Evolutionary conservation across 2,113 vertebrate species (phyloP), one percentile per base, ranked within the genome.

Genomic region (Apaloderma vittatum): DNA sequence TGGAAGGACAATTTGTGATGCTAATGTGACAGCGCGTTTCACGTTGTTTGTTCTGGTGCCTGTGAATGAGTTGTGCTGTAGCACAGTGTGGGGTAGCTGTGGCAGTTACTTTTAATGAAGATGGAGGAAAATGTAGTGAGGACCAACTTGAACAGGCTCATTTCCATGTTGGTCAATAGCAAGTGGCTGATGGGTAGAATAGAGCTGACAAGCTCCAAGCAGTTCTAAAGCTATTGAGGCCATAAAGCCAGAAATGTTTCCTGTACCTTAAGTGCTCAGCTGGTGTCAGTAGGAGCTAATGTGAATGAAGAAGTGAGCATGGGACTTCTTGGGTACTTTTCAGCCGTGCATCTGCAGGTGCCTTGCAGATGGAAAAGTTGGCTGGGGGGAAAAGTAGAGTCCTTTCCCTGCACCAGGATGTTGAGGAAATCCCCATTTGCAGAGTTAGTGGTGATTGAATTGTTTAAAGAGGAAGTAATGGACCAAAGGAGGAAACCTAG

Each of bases 91-190:
- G 13, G 13, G 26, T 11, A 67, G 34, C 23, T 40, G 70, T 14
- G 72, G 55, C 54, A 36, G 43, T 30, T 36, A n/a, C 29, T 7
- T 66, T 48, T 5, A 67, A 3, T 15, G 37, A 3, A 62, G 11
- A 37, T 26, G 40, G 29, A 68, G 45, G 58, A 52, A 55, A 76
- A 72, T 0, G 4, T 0, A 4, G 43, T 0, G 34, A 75, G 78
- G 75, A 37, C 29, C 57, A 80, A 58, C n/a, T 1, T 13, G 54
- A 37, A 2, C 16, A n/a, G 46, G 36, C 15, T 46, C 0, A 0
- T 66, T 71, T 54, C 82, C 15, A 0, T 0, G 1, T 10, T 32
- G 82, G 12, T 21, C 23, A 3, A 11, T 32, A 45, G 32, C 2
- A 37, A 51, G 59, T 1, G 30, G 74, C 46, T 58, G 82, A 7